Base-by-base conservation (phyloP, 2,888 invertebrate genomes). In the Stenolophus ochropezus region DNA sequence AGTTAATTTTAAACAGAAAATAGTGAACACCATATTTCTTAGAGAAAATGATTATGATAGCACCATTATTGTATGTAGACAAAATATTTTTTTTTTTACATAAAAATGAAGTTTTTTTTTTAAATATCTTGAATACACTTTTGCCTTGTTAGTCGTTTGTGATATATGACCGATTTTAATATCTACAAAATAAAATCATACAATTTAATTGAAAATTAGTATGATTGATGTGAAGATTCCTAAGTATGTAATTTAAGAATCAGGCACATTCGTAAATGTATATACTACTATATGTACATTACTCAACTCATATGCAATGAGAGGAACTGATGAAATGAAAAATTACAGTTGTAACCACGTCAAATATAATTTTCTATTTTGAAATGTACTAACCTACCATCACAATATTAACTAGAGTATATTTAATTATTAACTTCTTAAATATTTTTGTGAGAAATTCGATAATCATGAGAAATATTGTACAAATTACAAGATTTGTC, bases 241-340 rank as follows among this genome's bases (percentile, higher is more conserved):
- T 1, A 14, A 56, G 56, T 20, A 8, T 2, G 20, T 56, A 21
- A 21, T 56, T 56, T 56, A 20, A 11, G 21, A 11, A 21, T 56
- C n/a, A 56, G 21, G 8, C n/a, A 11, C 56, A 20, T 20, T 21
- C 11, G 20, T 6, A 56, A 56, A 56, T 56, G n/a, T 1, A 20
- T 56, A 11, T 56, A 21, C 18, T 53, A 14, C 3, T 16, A 6
- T 6, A 11, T 49, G 11, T 8, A 21, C 56, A 56, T 56, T 1
- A 56, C 56, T 3, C 11, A 21, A 56, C 20, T 20, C 11, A 42
- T 56, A 21, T 56, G 56, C 21, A 56, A 56, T 56, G 11, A 56
- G 11, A 56, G 56, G 56, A 56, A 56, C 56, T 56, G 56, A 56
- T 56, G 56, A 56, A 56, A 56, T 56, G 56, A 56, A 56, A 56